Evolutionary conservation across 2,888 invertebrate genomes (phyloP).

Genomic region (Isoperla grammatica): DNA sequence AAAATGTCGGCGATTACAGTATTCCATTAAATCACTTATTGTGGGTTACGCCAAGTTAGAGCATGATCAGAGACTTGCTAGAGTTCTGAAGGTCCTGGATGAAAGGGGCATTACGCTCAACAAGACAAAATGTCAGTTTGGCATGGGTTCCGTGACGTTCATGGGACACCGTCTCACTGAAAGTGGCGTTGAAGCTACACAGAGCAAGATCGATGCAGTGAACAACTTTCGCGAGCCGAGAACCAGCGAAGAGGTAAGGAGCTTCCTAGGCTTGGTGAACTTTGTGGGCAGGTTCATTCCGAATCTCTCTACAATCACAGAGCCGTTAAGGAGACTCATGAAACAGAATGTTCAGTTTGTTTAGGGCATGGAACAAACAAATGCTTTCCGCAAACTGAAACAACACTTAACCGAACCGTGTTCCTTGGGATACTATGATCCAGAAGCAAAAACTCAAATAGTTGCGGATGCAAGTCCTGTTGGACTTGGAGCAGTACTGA

Average conservation of each 20-base stretch:
- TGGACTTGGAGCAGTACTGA: constrained; percentile 33
- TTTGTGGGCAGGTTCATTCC: no score
- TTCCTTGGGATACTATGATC: constrained; percentile 14
- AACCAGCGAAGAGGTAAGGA: no score
- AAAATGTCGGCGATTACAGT: no score
- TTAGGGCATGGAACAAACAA: constrained; percentile 35
- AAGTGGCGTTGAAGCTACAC: constrained; percentile 35
- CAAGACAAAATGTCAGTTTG: constrained; percentile 37
- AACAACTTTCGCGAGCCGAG: constrained; percentile 21
- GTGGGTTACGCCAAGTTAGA: no score
- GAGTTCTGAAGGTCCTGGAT: constrained; percentile 40
- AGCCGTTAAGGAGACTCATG: not conserved
- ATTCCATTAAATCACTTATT: no score
- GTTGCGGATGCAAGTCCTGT: no score
- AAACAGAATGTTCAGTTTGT: constrained; percentile 29
- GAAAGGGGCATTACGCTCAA: constrained; percentile 35
- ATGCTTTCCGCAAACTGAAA: constrained; percentile 34
- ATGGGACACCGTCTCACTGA: constrained; percentile 32
- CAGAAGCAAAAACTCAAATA: no score
- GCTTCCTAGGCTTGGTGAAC: no score
- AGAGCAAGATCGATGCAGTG: constrained; percentile 34
- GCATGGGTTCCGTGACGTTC: constrained; percentile 33
- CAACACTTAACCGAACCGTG: not conserved
- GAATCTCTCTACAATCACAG: not conserved
- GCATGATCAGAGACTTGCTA: constrained; percentile 28